Evolutionary conservation across 2,113 vertebrate species (phyloP), one percentile per base, ranked within the genome.

Genomic region (Etia nguti): DNA sequence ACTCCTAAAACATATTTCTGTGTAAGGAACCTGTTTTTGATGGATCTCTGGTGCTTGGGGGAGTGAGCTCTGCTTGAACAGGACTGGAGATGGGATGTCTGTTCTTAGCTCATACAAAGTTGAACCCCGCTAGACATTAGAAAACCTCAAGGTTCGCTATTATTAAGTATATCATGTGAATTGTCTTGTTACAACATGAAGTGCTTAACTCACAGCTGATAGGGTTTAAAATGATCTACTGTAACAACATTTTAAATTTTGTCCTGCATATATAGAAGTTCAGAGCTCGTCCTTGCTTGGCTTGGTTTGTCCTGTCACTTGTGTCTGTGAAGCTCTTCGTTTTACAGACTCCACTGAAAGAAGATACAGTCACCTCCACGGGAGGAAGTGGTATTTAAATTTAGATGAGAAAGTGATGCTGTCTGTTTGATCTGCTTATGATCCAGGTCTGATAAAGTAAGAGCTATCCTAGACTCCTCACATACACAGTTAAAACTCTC

Each of bases 371-470:
- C 60, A 75, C 48, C 13, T 81, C 80, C 36, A 80, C 65, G 12
- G 7, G 5, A 79, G 77, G 41, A 75, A 52, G 41, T 26, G 38
- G 15, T 65, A 55, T 90, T 88, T 80, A 89, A 85, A 90, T 92
- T 84, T 43, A 88, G 52, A 86, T 82, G 89, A 84, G 86, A 84
- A 92, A 80, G 83, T 26, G 31, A 90, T 73, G 82, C 31, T 87
- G 54, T 68, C 80, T 87, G 86, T 92, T 92, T 92, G 91, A 93
- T 94, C 86, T 81, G 85, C 60, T 85, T 75, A 65, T 84, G 89
- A 92, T 89, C 36, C 79, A 15, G 36, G 13, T 41, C 89, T 77
- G 82, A 84, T 84, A 60, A 81, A 87, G 57, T 12, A 62, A 83
- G 60, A 73, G 41, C 54, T 29, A 52, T 8, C 60, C 60, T 15